These are phyloP conservation scores for Tenodera sinensis DNA, from an alignment of 2,888 invertebrate genomes.

Conservation along the genomic window DNA sequence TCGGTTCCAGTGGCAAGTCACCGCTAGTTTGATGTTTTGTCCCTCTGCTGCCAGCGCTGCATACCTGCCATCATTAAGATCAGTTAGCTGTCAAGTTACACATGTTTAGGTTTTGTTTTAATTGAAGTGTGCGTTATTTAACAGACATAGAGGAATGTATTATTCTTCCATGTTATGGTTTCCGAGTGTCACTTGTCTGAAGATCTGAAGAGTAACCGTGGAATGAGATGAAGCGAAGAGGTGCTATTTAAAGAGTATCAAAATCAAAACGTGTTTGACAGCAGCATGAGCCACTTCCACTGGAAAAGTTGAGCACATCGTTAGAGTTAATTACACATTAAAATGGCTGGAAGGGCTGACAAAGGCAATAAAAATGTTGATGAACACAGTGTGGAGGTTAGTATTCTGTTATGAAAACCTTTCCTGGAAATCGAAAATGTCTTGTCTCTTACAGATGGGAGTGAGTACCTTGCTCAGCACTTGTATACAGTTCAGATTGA, in stretches of 20 bases:
- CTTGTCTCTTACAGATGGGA: too few relatives aligned
- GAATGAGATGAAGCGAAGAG: not conserved
- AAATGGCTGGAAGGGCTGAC: conserved; percentile 20
- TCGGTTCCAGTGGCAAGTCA: too few relatives aligned
- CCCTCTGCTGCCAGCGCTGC: too few relatives aligned
- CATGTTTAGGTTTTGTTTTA: not conserved
- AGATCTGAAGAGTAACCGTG: not conserved
- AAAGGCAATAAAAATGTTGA: conserved; percentile 41
- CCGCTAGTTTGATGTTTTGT: too few relatives aligned
- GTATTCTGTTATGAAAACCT: conserved; percentile 20
- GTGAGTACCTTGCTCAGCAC: too few relatives aligned
- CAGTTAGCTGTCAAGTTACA: not conserved
- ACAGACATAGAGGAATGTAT: not conserved
- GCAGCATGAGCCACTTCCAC: not conserved
- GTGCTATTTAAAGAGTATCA: not conserved
- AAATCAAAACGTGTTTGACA: not conserved
- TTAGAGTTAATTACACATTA: not conserved
- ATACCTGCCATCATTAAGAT: not conserved
- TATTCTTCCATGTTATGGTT: too few relatives aligned
- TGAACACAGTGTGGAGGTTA: conserved; percentile 48
- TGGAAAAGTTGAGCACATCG: not conserved
- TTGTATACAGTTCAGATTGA: too few relatives aligned
- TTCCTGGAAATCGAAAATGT: too few relatives aligned
- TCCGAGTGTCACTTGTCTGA: not conserved
- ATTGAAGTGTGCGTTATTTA: not conserved